A percentile compares a stretch with the other conserved stretches of the same genome.
Conservation (phyloP, 2,888 invertebrate species). For the Plutella xylostella region DNA sequence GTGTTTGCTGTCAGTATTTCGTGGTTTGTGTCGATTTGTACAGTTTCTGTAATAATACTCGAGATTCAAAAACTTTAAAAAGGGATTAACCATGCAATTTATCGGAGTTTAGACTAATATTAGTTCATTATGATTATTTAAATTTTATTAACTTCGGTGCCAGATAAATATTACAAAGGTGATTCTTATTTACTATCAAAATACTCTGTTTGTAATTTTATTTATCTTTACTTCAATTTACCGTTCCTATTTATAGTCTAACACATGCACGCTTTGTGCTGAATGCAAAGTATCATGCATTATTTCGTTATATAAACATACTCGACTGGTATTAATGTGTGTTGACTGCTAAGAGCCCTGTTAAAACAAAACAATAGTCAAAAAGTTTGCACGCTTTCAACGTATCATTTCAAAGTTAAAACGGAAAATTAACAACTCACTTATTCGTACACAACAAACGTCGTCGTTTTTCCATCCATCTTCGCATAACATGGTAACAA, state of each 20-base stretch:
- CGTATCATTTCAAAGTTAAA: conserved; percentile 37
- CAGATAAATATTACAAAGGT: conserved; percentile 5
- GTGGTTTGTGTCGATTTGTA: neutral
- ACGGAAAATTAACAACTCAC: conserved; percentile 63
- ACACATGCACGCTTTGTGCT: conserved; percentile 61
- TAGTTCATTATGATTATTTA: neutral
- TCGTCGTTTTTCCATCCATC: conserved; percentile 67
- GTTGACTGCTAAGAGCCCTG: conserved; percentile 71
- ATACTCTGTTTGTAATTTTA: conserved; percentile 9
- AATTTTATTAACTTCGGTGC: conserved; percentile 4
- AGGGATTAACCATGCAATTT: conserved; percentile 52
- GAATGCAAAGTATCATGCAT: conserved; percentile 62
- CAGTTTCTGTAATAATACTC: neutral
- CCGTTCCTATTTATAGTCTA: conserved; percentile 40
- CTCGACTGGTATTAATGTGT: conserved; percentile 71
- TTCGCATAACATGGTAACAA: conserved; percentile 64
- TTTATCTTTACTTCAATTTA: conserved; percentile 21
- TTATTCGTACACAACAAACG: conserved; percentile 65
- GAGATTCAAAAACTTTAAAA: conserved; percentile 8
- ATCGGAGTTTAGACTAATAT: conserved; percentile 12
- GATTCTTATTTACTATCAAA: conserved; percentile 4
- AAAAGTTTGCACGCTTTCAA: conserved; percentile 58
- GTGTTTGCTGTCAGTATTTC: neutral
- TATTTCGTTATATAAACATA: conserved; percentile 64
- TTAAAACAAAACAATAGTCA: conserved; percentile 65